These are phyloP conservation scores for Trisateles emortualis DNA, from an alignment of 2,888 invertebrate species.

Conservation along the genomic window DNA sequence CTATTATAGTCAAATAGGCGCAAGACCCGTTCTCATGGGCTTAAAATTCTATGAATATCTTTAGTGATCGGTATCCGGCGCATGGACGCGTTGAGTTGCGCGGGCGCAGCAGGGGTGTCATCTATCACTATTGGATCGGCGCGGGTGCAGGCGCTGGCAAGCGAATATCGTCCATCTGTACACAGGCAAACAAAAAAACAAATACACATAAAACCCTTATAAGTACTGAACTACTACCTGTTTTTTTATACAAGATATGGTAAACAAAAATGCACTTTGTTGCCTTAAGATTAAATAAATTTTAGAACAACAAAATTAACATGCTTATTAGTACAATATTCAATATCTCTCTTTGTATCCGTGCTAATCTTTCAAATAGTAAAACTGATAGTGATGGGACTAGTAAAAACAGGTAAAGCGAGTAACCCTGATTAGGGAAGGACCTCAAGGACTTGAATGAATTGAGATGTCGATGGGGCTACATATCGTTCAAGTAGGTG, in stretches of 20 bases:
- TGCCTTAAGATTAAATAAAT: no score
- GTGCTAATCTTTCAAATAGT: not conserved
- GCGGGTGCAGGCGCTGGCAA: no score
- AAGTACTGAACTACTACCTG: conserved; percentile 9
- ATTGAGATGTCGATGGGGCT: no score
- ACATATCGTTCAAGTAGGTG: no score
- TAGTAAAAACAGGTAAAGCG: no score
- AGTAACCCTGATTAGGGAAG: no score
- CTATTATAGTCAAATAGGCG: conserved; percentile 28
- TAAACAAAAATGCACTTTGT: no score
- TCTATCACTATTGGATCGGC: conserved; percentile 50
- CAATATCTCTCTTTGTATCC: conserved; percentile 3
- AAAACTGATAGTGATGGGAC: no score
- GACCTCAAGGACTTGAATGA: no score
- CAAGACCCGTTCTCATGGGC: conserved; percentile 5
- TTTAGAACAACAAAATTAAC: no score
- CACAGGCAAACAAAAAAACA: conserved; percentile 28
- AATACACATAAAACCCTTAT: not conserved
- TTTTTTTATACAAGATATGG: conserved; percentile 8
- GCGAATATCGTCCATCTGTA: conserved; percentile 18
- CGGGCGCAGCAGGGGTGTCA: conserved; percentile 49
- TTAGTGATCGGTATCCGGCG: conserved; percentile 55
- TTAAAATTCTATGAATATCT: conserved; percentile 64
- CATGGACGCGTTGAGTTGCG: conserved; percentile 20
- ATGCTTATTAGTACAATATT: no score